Conservation (phyloP, 2,113 vertebrate genomes). For the Etheostoma cragini region DNA sequence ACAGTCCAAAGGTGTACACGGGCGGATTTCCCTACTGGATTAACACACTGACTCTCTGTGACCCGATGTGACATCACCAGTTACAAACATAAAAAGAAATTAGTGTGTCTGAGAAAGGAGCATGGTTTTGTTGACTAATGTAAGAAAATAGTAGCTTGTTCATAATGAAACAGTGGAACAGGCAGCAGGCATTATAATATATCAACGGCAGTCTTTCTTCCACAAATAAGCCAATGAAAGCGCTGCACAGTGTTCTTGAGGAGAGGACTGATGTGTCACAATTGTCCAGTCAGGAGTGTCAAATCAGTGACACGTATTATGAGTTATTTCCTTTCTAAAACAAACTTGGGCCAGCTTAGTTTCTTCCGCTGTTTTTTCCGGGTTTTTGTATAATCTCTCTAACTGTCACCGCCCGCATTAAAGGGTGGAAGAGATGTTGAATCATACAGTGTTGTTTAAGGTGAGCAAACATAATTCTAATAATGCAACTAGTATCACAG, state of each 20-base stretch:
- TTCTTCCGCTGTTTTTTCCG: not conserved
- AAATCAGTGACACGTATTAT: not conserved
- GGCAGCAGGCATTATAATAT: not conserved
- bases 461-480: conserved; percentile 7
- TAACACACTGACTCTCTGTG: not conserved
- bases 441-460: conserved; percentile 7
- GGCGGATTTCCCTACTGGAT: not conserved
- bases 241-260: not conserved
- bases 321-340: not conserved
- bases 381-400: conserved; percentile 17
- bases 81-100: not conserved
- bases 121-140: not conserved
- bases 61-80: conserved; percentile 19
- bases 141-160: not conserved
- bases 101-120: not conserved
- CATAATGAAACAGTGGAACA: not conserved
- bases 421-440: conserved; percentile 1
- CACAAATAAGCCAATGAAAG: not conserved
- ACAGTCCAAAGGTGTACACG: not conserved
- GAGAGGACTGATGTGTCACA: not conserved
- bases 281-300: not conserved
- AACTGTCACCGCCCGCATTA: conserved; percentile 15
- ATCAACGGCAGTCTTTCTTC: conserved; percentile 1
- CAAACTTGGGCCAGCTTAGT: not conserved
- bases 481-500: conserved; percentile 1